Conservation (phyloP, 2,888 invertebrate species). For the Amorpha juglandis region DNA sequence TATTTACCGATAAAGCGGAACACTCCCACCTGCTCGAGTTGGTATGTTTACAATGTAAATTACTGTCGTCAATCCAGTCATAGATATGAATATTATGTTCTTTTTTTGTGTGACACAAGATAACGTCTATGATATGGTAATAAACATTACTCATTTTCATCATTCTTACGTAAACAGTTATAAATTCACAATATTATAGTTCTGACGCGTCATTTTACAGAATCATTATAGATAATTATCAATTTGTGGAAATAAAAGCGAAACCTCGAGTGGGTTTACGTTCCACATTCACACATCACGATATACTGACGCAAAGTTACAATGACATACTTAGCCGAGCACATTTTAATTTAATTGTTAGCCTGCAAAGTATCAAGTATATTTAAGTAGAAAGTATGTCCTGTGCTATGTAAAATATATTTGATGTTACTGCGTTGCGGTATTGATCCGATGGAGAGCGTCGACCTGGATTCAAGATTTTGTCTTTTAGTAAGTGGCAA, state of each 20-base stretch:
- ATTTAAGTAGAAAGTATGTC: conserved; percentile 14
- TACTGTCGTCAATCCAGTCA: conserved; percentile 47
- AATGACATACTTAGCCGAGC: neutral
- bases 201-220: neutral
- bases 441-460: conserved; percentile 32
- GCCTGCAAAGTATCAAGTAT: neutral
- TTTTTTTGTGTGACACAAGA: conserved; percentile 52
- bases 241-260: neutral
- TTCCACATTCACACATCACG: conserved; percentile 12
- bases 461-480: conserved; percentile 25
- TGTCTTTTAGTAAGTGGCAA: neutral
- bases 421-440: conserved; percentile 25
- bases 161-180: conserved; percentile 14
- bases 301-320: conserved; percentile 11
- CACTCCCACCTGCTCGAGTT: conserved; percentile 48
- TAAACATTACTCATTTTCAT: conserved; percentile 45
- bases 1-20: conserved; percentile 29
- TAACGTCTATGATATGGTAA: conserved; percentile 41
- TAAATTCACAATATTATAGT: neutral
- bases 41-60: conserved; percentile 44
- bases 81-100: conserved; percentile 39
- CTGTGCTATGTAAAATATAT: neutral
- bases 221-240: neutral
- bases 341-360: conserved; percentile 22
- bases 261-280: neutral